Conservation (phyloP, 2,113 vertebrate genomes). For the Micronycteris hirsuta region DNA sequence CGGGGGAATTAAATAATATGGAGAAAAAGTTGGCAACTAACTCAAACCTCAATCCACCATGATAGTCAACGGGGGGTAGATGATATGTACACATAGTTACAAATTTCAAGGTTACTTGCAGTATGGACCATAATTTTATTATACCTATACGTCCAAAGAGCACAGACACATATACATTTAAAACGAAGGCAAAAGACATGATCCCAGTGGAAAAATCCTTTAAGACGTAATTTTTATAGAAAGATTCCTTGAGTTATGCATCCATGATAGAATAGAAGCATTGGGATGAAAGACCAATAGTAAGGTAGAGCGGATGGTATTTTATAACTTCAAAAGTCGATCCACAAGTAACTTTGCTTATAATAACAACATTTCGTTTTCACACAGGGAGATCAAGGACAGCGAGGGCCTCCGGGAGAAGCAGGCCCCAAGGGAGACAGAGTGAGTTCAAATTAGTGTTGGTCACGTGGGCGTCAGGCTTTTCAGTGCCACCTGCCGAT, state of each 20-base stretch:
- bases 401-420: constrained; percentile 91
- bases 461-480: fast-evolving
- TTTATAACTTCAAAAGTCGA: not conserved
- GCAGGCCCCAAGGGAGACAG: constrained; percentile 89
- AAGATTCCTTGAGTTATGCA: not conserved
- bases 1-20: not conserved
- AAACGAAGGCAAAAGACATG: not conserved
- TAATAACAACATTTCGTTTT: not conserved
- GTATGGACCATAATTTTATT: not conserved
- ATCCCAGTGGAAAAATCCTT: not conserved
- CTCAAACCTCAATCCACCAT: not conserved
- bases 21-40: not conserved
- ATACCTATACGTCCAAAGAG: not conserved
- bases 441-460: constrained; percentile 78
- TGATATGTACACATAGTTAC: not conserved
- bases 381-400: constrained; percentile 91
- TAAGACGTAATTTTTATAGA: not conserved
- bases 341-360: not conserved
- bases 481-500: not conserved
- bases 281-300: not conserved
- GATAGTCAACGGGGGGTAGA: not conserved
- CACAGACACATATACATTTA: not conserved
- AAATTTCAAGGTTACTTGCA: not conserved
- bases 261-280: not conserved
- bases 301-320: not conserved